A percentile compares a stretch with the other conserved stretches of the same genome.
These are phyloP conservation scores for Phaedon cochleariae DNA, from an alignment of 2,888 invertebrate species.

Conservation along the genomic window DNA sequence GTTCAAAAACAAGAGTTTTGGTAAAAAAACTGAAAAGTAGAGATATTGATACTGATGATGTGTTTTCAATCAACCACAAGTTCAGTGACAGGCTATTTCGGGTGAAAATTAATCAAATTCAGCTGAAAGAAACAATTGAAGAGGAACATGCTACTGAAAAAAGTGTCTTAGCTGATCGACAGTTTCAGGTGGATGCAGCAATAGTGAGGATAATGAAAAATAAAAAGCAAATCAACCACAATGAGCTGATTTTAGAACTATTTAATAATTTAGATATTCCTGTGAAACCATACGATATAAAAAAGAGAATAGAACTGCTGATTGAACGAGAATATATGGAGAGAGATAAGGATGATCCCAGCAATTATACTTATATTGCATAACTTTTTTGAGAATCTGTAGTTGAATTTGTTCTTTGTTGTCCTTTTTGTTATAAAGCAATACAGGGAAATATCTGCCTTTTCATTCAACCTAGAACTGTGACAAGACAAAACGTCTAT, in stretches of 20 bases:
- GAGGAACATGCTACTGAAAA: conserved; percentile 95
- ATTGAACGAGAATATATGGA: conserved; percentile 99
- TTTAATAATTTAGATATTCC: conserved; percentile 97
- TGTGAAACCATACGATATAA: conserved; percentile 96
- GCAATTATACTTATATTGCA: conserved; percentile 95
- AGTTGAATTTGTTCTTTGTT: not conserved
- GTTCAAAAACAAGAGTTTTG: conserved; percentile 90
- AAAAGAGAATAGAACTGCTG: conserved; percentile 96
- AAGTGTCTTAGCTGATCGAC: conserved; percentile 96
- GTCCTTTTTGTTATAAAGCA: not conserved
- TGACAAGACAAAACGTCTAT: not conserved
- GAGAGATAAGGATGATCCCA: conserved; percentile 94
- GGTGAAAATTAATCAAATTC: conserved; percentile 95
- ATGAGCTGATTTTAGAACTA: conserved; percentile 92
- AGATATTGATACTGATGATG: conserved; percentile 84
- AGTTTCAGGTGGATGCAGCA: conserved; percentile 99
- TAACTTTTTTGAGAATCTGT: not conserved
- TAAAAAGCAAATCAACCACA: conserved; percentile 92
- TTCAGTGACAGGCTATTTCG: conserved; percentile 95
- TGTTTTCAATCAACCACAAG: conserved; percentile 82
- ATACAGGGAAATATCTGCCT: too few species aligned
- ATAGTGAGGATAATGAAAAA: conserved; percentile 99
- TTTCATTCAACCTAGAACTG: too few species aligned
- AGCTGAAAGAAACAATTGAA: conserved; percentile 84
- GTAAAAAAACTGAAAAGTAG: conserved; percentile 85